These are phyloP conservation scores for Lasioglossum pauxillum DNA, from an alignment of 2,888 invertebrate genomes.

Conservation along the genomic window DNA sequence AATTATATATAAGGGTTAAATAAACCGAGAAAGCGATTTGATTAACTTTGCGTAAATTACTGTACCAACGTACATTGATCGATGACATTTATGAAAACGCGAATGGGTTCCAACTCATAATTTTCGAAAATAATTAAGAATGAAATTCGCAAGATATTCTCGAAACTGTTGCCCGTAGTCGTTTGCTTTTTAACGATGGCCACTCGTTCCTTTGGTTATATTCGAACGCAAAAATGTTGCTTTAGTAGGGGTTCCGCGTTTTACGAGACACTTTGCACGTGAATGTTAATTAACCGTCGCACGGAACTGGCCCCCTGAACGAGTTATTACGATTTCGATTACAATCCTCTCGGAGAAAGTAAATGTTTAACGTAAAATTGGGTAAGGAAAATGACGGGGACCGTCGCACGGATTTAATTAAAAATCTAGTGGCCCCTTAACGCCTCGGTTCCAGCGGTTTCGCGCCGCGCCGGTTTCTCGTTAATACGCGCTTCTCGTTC, in stretches of 20 bases:
- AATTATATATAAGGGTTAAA: no score
- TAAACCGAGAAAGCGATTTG: neutral
- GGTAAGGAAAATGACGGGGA: conserved; percentile 10
- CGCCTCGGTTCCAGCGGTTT: conserved; percentile 9
- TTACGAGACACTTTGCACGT: neutral
- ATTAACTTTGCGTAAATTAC: neutral
- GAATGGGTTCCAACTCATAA: neutral
- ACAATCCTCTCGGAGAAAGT: neutral
- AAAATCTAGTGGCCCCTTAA: conserved; percentile 25
- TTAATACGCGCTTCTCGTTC: conserved; percentile 18
- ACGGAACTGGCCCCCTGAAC: neutral
- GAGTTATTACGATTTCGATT: conserved; percentile 3
- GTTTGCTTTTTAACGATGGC: neutral
- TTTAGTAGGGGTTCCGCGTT: no score
- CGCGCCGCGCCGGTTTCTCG: neutral
- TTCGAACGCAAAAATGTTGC: neutral
- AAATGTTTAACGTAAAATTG: conserved; percentile 16
- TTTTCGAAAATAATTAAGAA: neutral
- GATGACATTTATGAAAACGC: neutral
- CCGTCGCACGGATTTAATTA: conserved; percentile 39
- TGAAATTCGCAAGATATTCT: neutral
- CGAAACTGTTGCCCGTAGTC: neutral
- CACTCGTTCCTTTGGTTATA: neutral
- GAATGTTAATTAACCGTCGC: conserved; percentile 6
- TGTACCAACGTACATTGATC: neutral